Percentiles rank a stretch among this genome's conserved stretches.
Evolutionary conservation across 2,888 invertebrate species (phyloP).

Genomic region (Temnothorax ravouxi): DNA sequence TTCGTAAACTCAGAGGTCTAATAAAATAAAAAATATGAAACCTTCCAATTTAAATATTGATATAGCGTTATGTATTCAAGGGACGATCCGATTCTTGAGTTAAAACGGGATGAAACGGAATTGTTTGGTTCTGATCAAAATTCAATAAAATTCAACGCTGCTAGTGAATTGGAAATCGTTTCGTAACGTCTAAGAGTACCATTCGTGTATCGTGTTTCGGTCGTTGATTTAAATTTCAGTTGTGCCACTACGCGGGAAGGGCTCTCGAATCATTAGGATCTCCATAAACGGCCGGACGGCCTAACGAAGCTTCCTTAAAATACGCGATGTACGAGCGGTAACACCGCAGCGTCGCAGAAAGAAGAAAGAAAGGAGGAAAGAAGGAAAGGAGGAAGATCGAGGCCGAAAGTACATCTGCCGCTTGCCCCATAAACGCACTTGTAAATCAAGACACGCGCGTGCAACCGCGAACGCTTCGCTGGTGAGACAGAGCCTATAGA

Average conservation of each 20-base stretch:
- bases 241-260: slow-evolving; percentile 68
- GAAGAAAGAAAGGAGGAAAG: slow-evolving; percentile 40
- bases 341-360: slow-evolving; percentile 44
- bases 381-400: slow-evolving; percentile 40
- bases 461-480: slow-evolving; percentile 65
- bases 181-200: slow-evolving; percentile 36
- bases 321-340: slow-evolving; percentile 70
- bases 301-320: slow-evolving; percentile 78
- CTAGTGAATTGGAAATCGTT: slow-evolving; percentile 33
- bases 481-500: slow-evolving; percentile 74
- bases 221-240: slow-evolving; percentile 71
- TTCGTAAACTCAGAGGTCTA: not conserved
- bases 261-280: slow-evolving; percentile 75
- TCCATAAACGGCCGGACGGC: slow-evolving; percentile 74
- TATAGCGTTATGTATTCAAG: not conserved
- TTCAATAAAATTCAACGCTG: slow-evolving; percentile 45
- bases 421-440: slow-evolving; percentile 82
- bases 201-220: slow-evolving; percentile 42
- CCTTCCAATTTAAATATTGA: slow-evolving; percentile 24
- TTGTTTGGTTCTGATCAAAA: slow-evolving; percentile 13
- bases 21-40: slow-evolving; percentile 4
- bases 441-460: slow-evolving; percentile 82
- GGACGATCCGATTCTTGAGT: not conserved
- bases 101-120: slow-evolving; percentile 2
- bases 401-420: slow-evolving; percentile 80